Percentiles rank a stretch among this genome's conserved stretches.
These are phyloP conservation scores for Catajapyx aquilonaris DNA, from an alignment of 1,140 invertebrate species.

Conservation along the genomic window DNA sequence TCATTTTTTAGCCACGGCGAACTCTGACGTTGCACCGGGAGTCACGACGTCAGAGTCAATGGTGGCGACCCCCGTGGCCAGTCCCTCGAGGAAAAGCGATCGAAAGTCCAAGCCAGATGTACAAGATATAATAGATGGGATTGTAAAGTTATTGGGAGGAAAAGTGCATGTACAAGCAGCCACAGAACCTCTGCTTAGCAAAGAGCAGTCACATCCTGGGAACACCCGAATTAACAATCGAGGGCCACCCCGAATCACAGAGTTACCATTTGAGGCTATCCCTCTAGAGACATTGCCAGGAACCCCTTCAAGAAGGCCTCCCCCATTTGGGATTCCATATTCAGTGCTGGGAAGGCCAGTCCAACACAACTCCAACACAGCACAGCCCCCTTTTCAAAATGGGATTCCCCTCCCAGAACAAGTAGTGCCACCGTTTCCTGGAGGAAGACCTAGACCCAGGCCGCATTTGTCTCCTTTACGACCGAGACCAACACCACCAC, in stretches of 20 bases:
- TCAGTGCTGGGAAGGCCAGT: constrained; percentile 22
- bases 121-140: constrained; percentile 74
- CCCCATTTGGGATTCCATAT: constrained; percentile 18
- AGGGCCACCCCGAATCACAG: constrained; percentile 59
- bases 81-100: background rate
- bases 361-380: constrained; percentile 21
- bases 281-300: constrained; percentile 39
- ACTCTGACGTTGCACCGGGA: background rate
- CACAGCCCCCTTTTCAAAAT: constrained; percentile 33
- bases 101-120: constrained; percentile 46
- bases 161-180: constrained; percentile 39
- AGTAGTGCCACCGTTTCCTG: constrained; percentile 33
- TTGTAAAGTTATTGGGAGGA: constrained; percentile 69
- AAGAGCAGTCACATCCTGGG: constrained; percentile 16
- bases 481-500: constrained; percentile 17
- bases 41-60: background rate
- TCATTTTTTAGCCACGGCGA: background rate
- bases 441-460: constrained; percentile 25
- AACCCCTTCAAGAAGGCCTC: constrained; percentile 19
- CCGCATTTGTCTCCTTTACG: constrained; percentile 23
- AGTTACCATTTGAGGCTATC: constrained; percentile 39
- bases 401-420: constrained; percentile 51
- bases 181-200: constrained; percentile 35
- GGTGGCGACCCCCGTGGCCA: background rate
- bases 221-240: constrained; percentile 61